phyloP scores from a whole-genome alignment of 2,113 vertebrate genomes.

The mouse (Mus musculus) region DNA sequence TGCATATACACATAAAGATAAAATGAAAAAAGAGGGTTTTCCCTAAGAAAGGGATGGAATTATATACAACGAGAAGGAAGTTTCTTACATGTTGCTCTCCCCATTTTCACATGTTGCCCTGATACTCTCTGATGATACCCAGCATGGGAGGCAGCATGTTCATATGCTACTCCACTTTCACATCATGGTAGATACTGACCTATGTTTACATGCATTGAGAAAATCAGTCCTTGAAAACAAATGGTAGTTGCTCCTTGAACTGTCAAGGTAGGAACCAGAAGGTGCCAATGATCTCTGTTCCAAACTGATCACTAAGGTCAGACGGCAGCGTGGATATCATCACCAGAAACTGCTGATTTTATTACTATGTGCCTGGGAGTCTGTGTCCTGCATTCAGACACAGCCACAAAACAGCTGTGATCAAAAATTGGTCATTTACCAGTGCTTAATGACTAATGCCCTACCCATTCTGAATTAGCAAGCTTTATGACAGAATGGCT shows the following conservation, averaged over 20 bases:
- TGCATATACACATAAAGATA: neutral
- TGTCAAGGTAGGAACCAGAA: constrained; percentile 43
- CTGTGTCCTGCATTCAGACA: constrained; percentile 42
- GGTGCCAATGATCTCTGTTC: constrained; percentile 44
- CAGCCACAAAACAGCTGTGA: constrained; percentile 46
- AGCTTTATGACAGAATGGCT: constrained; percentile 42
- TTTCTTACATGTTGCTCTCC: neutral
- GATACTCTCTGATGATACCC: constrained; percentile 61
- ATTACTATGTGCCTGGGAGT: constrained; percentile 17
- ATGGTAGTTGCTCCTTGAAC: constrained; percentile 4
- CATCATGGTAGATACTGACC: neutral
- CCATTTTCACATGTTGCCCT: constrained; percentile 3
- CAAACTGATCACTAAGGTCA: constrained; percentile 56
- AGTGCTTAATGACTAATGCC: constrained; percentile 60
- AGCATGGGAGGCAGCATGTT: constrained; percentile 56
- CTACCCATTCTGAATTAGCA: constrained; percentile 59
- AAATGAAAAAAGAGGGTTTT: neutral
- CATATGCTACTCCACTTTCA: constrained; percentile 19
- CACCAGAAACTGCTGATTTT: constrained; percentile 68
- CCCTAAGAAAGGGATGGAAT: neutral
- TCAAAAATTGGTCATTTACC: constrained; percentile 65
- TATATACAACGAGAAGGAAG: neutral
- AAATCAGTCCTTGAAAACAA: constrained; percentile 30
- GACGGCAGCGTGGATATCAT: constrained; percentile 1
- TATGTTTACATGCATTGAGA: neutral